Base-by-base conservation (phyloP, 2,888 invertebrate genomes). In the Rotaria sp. region DNA sequence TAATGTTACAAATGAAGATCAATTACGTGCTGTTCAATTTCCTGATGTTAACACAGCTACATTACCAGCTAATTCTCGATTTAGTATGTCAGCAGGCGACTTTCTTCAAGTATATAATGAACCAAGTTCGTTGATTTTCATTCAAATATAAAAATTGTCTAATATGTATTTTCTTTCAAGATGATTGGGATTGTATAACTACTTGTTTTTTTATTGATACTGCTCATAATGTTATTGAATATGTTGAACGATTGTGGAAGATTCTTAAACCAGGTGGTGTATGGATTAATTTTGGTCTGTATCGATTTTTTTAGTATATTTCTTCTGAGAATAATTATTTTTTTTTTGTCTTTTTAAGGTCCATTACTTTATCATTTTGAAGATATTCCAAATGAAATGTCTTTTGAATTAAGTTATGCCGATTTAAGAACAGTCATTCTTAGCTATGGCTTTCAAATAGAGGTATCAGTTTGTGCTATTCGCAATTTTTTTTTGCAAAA, bases 201-300 rank as follows among this genome's bases (percentile, higher is more conserved):
- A 96, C 97, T 0, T 97, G 97, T 88, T 99, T 99, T 92, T 99
- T 99, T 91, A 95, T 99, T 86, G 99, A 99, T 92, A 99, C 99
- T 89, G 97, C 97, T 0, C 95, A 95, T 87, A 99, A 99, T 91
- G 94, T 98, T 35, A 94, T 97, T 8, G 94, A 95, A 89, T 98
- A 97, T 90, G 94, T 99, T 55, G 96, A 97, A 92, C 94, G 94
- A 84, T 97, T 98, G 90, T 95, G 94, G 91, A 93, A 93, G 89
- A 95, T 97, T 88, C 92, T 99, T 15, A 95, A 94, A 90, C 96
- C 96, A 1, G 97, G 93, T 88, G 92, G 92, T 41, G 90, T 90
- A 87, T 93, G 92, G 92, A 89, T 92, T 24, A 92, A 92, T 88
- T 88, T 92, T 38, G 75, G 75, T 80, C 5, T 11, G 75, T 45